phyloP scores from a whole-genome alignment of 2,797 vertebrate genomes.

The Miichthys miiuy region DNA sequence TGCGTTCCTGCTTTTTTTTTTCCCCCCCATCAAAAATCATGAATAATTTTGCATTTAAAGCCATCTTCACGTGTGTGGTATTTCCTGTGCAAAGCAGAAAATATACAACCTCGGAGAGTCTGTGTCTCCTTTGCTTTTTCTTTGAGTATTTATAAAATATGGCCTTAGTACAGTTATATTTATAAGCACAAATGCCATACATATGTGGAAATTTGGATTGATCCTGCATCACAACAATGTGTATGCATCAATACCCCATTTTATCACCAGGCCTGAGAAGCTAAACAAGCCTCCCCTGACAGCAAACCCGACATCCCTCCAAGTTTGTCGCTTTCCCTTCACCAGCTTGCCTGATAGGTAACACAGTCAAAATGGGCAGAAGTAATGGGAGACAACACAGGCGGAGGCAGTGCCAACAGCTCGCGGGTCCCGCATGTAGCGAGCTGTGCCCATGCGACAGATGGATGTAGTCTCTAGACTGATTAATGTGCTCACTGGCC shows the following conservation, averaged over 20 bases:
- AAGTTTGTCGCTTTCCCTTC: conserved; percentile 66
- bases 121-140: conserved; percentile 27
- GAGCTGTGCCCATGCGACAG: conserved; percentile 80
- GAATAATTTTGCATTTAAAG: conserved; percentile 67
- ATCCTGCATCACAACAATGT: conserved; percentile 20
- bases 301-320: conserved; percentile 58
- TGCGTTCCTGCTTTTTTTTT: conserved; percentile 30
- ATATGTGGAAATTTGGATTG: conserved; percentile 14
- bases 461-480: conserved; percentile 85
- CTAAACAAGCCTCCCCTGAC: conserved; percentile 59
- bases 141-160: conserved; percentile 19
- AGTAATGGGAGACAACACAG: conserved; percentile 78
- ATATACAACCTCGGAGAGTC: conserved; percentile 21
- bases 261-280: conserved; percentile 48
- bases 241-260: conserved; percentile 32
- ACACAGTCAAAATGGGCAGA: conserved; percentile 76
- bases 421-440: conserved; percentile 69
- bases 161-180: background rate
- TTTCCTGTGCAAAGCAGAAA: conserved; percentile 46
- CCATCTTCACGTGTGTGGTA: conserved; percentile 11
- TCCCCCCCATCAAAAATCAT: conserved; percentile 49
- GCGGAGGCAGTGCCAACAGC: conserved; percentile 78
- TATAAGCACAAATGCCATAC: background rate
- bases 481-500: conserved; percentile 84
- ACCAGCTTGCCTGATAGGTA: conserved; percentile 76